phyloP scores from a whole-genome alignment of 2,888 invertebrate genomes.

The Dromius quadrimaculatus region DNA sequence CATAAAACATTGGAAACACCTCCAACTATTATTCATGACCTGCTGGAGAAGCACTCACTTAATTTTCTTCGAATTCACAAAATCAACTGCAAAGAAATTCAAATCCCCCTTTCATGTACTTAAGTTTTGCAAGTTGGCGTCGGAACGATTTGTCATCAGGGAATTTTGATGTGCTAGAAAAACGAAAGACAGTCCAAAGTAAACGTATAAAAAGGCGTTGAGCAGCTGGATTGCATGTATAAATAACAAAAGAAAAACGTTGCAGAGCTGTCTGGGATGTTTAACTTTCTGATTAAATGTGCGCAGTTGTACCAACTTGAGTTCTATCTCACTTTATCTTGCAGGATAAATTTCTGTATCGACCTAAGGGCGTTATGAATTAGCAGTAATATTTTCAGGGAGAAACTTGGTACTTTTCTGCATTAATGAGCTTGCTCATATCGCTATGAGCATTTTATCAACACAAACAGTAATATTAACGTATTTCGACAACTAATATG shows the following conservation, averaged over 20 bases:
- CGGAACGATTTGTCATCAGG: constrained; percentile 45
- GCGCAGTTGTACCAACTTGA: constrained; percentile 8
- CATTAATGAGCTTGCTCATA: too few species aligned
- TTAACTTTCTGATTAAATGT: constrained; percentile 51
- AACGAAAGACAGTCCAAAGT: constrained; percentile 45
- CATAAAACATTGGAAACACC: too few species aligned
- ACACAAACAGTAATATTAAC: too few species aligned
- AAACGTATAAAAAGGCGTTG: constrained; percentile 47
- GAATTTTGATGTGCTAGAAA: constrained; percentile 46
- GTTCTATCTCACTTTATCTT: constrained; percentile 1
- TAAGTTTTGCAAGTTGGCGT: constrained; percentile 44
- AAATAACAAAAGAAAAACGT: constrained; percentile 51
- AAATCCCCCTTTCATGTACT: constrained; percentile 48
- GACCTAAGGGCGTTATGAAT: too few species aligned
- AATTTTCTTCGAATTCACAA: constrained; percentile 35
- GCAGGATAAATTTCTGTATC: constrained; percentile 12
- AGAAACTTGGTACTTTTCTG: too few species aligned
- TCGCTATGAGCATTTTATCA: too few species aligned
- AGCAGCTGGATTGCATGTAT: constrained; percentile 50
- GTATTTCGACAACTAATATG: too few species aligned
- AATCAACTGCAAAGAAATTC: constrained; percentile 46
- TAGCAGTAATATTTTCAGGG: too few species aligned
- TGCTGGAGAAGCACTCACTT: constrained; percentile 36
- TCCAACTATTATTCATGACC: constrained; percentile 47
- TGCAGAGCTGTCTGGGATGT: constrained; percentile 45